Conservation (phyloP, 2,888 invertebrate species). For the Xestia c-nigrum region DNA sequence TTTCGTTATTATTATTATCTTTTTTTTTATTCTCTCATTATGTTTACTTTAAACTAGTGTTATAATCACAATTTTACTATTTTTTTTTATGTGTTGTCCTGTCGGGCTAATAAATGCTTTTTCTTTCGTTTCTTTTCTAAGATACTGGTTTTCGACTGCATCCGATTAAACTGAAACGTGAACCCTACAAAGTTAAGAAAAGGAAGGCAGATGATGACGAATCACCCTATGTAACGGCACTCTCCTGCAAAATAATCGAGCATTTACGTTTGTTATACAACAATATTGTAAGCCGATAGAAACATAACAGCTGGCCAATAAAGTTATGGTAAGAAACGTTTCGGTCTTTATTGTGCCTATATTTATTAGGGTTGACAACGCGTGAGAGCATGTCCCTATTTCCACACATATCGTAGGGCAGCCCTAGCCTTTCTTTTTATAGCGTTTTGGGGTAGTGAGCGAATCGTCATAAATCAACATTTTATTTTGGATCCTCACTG, state of each 20-base stretch:
- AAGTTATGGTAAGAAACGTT: constrained; percentile 27
- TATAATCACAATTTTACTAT: too few relatives aligned
- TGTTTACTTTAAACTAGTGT: too few relatives aligned
- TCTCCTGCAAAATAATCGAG: neutral
- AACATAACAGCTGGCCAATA: constrained; percentile 49
- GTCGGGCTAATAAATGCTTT: too few relatives aligned
- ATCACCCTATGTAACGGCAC: too few relatives aligned
- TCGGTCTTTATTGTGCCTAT: constrained; percentile 31
- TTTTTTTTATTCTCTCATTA: too few relatives aligned
- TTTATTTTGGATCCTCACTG: constrained; percentile 56
- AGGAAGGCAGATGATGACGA: neutral
- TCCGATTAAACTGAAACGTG: neutral
- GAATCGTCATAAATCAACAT: constrained; percentile 75
- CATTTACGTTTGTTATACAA: neutral
- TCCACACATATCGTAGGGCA: constrained; percentile 18
- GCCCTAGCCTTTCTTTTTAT: constrained; percentile 62
- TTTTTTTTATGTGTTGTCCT: too few relatives aligned
- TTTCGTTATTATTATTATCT: too few relatives aligned
- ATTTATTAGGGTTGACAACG: constrained; percentile 66
- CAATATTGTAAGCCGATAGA: constrained; percentile 16
- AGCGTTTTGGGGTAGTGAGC: constrained; percentile 64
- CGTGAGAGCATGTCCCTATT: constrained; percentile 54
- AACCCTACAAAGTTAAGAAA: neutral
- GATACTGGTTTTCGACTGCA: neutral
- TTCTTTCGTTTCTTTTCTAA: too few relatives aligned